Percentiles rank a stretch among this genome's conserved stretches.
Evolutionary conservation across 2,113 vertebrate species (phyloP).

Genomic region (Indri indri): DNA sequence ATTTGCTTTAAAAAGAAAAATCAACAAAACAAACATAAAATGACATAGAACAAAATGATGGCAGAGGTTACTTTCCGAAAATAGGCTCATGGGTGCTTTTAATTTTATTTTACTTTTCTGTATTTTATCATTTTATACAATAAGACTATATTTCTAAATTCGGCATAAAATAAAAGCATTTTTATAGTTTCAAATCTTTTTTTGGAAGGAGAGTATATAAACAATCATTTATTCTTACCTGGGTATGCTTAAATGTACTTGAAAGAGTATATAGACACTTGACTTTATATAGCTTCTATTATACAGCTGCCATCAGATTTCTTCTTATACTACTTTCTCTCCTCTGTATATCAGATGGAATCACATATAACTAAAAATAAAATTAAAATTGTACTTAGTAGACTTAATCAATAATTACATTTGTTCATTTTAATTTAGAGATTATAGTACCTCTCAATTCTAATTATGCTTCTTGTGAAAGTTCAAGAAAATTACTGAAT

Average conservation of each 20-base stretch:
- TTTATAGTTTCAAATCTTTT: not conserved
- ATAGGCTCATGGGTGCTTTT: not conserved
- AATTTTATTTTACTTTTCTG: not conserved
- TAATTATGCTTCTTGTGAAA: not conserved
- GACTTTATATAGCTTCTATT: not conserved
- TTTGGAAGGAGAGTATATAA: not conserved
- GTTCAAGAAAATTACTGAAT: not conserved
- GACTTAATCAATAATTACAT: not conserved
- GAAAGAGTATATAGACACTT: not conserved
- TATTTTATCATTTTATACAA: not conserved
- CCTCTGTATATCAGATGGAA: not conserved
- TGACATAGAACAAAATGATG: not conserved
- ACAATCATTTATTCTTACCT: conserved; percentile 30
- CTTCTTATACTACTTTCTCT: not conserved
- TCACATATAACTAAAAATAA: conserved; percentile 36
- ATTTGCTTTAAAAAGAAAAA: not conserved
- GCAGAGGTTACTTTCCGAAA: not conserved
- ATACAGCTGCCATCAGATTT: not conserved
- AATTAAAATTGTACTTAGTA: not conserved
- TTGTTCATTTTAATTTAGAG: not conserved
- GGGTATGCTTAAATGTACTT: not conserved
- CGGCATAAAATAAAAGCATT: not conserved
- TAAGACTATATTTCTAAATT: not conserved
- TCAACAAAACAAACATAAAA: not conserved
- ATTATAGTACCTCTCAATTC: not conserved